Conservation (phyloP, 2,888 invertebrate species). For the Bellardia pandia region DNA sequence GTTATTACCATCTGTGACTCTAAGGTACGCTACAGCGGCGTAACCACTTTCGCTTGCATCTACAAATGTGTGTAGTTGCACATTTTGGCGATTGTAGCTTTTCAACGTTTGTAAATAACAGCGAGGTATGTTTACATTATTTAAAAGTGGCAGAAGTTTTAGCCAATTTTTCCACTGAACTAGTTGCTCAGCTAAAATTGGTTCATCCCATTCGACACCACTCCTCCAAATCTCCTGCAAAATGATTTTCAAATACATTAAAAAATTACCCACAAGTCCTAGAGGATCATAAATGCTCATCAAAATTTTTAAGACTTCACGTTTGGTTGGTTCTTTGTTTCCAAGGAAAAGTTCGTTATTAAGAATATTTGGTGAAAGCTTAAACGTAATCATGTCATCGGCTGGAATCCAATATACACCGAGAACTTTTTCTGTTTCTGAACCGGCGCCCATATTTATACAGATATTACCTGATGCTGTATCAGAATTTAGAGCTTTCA, state of each 20-base stretch:
- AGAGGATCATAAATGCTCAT: no score
- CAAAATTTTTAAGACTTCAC: no score
- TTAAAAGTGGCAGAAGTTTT: slow-evolving; percentile 63
- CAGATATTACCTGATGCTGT: neutral
- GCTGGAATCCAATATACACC: slow-evolving; percentile 57
- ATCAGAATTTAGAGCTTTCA: neutral
- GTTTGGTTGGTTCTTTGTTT: no score
- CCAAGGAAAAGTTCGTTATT: neutral
- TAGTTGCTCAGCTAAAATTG: slow-evolving; percentile 50
- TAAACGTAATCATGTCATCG: slow-evolving; percentile 45
- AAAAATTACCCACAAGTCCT: no score
- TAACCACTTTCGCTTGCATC: slow-evolving; percentile 71
- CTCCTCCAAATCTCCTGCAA: no score
- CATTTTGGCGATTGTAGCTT: slow-evolving; percentile 42
- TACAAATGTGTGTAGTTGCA: slow-evolving; percentile 53
- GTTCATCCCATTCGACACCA: no score
- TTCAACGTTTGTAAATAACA: slow-evolving; percentile 19
- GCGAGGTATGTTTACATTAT: slow-evolving; percentile 49
- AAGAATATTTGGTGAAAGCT: slow-evolving; percentile 41
- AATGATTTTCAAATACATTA: no score
- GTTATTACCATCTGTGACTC: slow-evolving; percentile 11
- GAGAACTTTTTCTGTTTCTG: slow-evolving; percentile 39
- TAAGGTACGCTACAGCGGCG: slow-evolving; percentile 47
- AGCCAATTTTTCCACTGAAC: slow-evolving; percentile 72
- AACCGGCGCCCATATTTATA: no score